Percentiles rank a stretch among this genome's conserved stretches.
These are phyloP conservation scores for Protaetia brevitarsis DNA, from an alignment of 1,140 invertebrate genomes.

Conservation along the genomic window DNA sequence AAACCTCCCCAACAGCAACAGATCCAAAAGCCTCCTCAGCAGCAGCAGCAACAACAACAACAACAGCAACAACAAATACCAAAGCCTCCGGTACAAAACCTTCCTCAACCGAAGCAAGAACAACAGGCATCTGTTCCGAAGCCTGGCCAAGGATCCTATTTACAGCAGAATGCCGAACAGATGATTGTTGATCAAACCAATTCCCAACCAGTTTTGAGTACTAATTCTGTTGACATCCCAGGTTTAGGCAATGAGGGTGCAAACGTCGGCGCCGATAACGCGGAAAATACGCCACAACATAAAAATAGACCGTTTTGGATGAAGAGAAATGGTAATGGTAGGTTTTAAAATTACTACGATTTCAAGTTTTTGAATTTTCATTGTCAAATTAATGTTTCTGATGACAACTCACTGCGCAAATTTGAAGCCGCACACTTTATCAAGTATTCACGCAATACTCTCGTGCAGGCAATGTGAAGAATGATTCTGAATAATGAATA, in stretches of 20 bases:
- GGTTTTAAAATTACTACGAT: background rate
- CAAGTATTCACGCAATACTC: background rate
- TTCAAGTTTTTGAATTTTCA: background rate
- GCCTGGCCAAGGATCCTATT: conserved; percentile 13
- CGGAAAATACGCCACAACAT: background rate
- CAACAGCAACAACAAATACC: conserved; percentile 22
- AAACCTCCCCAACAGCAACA: conserved; percentile 23
- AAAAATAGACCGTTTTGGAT: conserved; percentile 2
- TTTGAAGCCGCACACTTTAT: conserved; percentile 32
- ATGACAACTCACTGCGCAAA: conserved; percentile 47
- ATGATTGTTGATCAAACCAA: background rate
- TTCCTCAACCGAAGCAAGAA: conserved; percentile 10
- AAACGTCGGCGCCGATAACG: background rate
- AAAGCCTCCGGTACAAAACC: background rate
- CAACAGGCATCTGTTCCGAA: background rate
- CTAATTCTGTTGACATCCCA: background rate
- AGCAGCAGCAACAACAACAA: conserved; percentile 16
- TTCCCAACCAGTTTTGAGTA: conserved; percentile 13
- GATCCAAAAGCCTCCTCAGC: background rate
- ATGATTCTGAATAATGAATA: conserved; percentile 21
- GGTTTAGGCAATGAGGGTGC: background rate
- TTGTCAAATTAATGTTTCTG: no score
- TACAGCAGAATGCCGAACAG: background rate
- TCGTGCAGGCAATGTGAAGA: conserved; percentile 20
- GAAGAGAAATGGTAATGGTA: background rate